Evolutionary conservation across 2,797 vertebrate genomes (phyloP).

Genomic region (Hypotaenidia okinawae): DNA sequence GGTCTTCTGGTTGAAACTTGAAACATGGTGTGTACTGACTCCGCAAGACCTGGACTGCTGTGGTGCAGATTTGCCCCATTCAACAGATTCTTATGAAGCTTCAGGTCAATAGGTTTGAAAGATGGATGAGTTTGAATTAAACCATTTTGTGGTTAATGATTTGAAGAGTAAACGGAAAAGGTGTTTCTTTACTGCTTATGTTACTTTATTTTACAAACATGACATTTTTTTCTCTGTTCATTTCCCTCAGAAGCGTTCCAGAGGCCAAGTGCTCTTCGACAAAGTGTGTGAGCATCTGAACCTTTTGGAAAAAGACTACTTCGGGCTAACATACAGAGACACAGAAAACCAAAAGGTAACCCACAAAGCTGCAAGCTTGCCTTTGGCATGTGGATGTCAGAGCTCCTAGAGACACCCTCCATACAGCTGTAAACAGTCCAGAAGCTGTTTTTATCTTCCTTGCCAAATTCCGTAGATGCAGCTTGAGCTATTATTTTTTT

Average conservation of each 20-base stretch:
- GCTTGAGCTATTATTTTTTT: neutral
- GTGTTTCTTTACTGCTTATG: neutral
- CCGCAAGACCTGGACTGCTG: neutral
- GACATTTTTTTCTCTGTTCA: neutral
- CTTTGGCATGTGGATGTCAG: neutral
- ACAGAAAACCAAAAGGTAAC: conserved; percentile 95
- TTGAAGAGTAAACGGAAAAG: neutral
- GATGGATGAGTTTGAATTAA: neutral
- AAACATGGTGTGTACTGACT: neutral
- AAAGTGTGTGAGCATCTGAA: conserved; percentile 98
- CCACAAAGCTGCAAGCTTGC: neutral
- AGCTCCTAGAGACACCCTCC: neutral
- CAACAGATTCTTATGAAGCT: neutral
- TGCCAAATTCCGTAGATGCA: neutral
- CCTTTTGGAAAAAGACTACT: conserved; percentile 97
- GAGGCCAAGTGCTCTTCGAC: conserved; percentile 91
- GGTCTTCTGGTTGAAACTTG: neutral
- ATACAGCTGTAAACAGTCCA: neutral
- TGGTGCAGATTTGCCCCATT: neutral
- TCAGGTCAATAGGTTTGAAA: neutral
- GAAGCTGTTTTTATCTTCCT: neutral
- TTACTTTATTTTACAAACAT: neutral
- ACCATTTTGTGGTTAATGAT: neutral
- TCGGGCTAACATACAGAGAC: conserved; percentile 92
- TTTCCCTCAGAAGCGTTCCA: conserved; percentile 88